These are phyloP conservation scores for Ctena decussata DNA, from an alignment of 2,888 invertebrate species.

Conservation along the genomic window DNA sequence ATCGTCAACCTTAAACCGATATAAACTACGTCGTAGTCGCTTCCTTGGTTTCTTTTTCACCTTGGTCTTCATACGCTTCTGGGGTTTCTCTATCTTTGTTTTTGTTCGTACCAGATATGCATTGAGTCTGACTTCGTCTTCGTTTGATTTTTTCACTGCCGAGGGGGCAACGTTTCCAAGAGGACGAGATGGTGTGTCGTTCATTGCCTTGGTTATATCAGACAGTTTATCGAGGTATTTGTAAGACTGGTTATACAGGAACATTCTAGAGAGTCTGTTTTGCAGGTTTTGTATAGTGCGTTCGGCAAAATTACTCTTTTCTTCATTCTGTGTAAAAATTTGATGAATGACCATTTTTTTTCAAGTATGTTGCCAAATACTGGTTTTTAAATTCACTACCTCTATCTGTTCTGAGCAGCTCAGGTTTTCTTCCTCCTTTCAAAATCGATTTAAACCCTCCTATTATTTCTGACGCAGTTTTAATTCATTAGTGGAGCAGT, in stretches of 20 bases:
- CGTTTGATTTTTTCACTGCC: neutral
- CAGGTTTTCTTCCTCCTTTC: neutral
- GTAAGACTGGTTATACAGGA: neutral
- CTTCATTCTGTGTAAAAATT: neutral
- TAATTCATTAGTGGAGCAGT: constrained; percentile 23
- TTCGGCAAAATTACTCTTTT: neutral
- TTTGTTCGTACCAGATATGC: neutral
- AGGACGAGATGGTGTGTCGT: neutral
- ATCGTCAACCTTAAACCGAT: neutral
- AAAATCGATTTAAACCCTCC: neutral
- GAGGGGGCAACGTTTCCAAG: neutral
- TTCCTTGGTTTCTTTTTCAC: neutral
- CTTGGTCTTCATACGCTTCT: neutral
- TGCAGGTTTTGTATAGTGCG: neutral
- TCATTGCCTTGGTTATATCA: neutral
- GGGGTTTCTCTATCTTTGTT: neutral
- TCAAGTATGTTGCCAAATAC: neutral
- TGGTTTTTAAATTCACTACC: neutral
- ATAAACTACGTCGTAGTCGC: neutral
- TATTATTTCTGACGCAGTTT: constrained; percentile 13
- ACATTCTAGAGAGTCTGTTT: neutral
- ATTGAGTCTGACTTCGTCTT: neutral
- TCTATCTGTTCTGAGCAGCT: neutral
- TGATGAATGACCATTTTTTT: neutral
- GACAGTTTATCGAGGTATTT: neutral